Evolutionary conservation across 2,888 invertebrate species (phyloP), one percentile per base, ranked within the genome.

Genomic region (Desoria tigrina): DNA sequence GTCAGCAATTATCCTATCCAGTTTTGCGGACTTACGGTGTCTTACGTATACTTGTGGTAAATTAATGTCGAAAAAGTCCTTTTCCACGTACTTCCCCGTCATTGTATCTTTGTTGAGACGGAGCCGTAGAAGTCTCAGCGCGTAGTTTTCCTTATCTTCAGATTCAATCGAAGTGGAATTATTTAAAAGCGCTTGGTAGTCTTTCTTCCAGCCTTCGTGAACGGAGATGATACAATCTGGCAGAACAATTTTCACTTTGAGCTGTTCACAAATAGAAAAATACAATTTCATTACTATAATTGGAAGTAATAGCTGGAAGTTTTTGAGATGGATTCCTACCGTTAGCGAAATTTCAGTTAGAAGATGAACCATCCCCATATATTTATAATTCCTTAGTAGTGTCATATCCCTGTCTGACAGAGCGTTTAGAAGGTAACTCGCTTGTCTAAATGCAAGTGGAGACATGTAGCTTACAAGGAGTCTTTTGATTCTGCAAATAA

Each of bases 51-150:
- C 23, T 18, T 32, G 28, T 11, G 67, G 67, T 26, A 67, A 18
- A 42, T 68, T 68, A 0, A 68, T 58, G 16, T 61, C 55, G 42
- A 68, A 68, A 32, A 68, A 68, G 28, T 68, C 68, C 54, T 60
- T 61, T 53, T 68, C 68, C 16, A 68, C 68, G 26, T 56, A 61
- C 11, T 61, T 51, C 1, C 28, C 23, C 39, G 55, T 51, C 9
- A 39, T 18, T 6, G 53, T 61, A 21, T 57, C 68, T 18, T 57
- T 54, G 28, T 68, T 68, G 14, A 68, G 26, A 7, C 61, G 42
- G 27, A 58, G 39, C 18, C 68, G 24, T 18, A 68, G 53, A 0
- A 68, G 62, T 23, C 68, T n/a, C 14, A 68, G 42, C 1, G 68
- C 64, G 27, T 42, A 58, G 9, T 56, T 42, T 37, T 64, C 59